Evolutionary conservation across 2,888 invertebrate species (phyloP).

Genomic region (Neoaliturus tenellus): DNA sequence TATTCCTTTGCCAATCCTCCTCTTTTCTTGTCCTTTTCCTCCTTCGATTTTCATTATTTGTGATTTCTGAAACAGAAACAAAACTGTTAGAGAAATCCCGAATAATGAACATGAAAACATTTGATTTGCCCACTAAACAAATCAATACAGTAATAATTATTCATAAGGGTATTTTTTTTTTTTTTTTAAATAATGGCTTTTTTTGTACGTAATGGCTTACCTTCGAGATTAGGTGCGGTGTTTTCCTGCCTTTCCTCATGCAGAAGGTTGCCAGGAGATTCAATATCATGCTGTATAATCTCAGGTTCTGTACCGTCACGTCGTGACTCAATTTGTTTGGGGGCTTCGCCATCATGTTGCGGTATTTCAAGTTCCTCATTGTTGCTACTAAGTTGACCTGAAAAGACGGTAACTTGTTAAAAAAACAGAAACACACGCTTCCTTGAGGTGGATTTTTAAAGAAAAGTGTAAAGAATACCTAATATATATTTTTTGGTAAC

Average conservation of each 20-base stretch:
- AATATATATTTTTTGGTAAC: too few relatives aligned
- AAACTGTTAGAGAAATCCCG: constrained; percentile 37
- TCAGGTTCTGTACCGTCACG: neutral
- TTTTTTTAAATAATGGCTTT: too few relatives aligned
- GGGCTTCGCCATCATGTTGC: constrained; percentile 14
- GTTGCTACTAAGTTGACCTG: constrained; percentile 23
- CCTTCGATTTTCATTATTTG: constrained; percentile 18
- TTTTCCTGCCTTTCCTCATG: constrained; percentile 33
- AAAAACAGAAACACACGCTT: too few relatives aligned
- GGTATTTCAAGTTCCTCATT: constrained; percentile 1
- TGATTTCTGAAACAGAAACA: constrained; percentile 42
- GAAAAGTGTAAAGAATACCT: too few relatives aligned
- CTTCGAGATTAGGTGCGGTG: constrained; percentile 19
- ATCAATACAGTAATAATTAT: too few relatives aligned
- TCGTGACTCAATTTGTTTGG: neutral
- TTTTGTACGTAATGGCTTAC: neutral
- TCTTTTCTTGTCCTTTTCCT: constrained; percentile 17
- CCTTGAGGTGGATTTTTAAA: too few relatives aligned
- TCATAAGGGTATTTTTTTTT: too few relatives aligned
- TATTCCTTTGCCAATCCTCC: constrained; percentile 6
- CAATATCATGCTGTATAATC: constrained; percentile 14
- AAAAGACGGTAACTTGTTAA: constrained; percentile 30
- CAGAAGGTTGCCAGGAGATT: constrained; percentile 4
- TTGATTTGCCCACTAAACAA: neutral
- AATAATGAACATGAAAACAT: neutral